Evolutionary conservation across 1,140 invertebrate species (phyloP).

Genomic region (honey bee (Apis mellifera)): DNA sequence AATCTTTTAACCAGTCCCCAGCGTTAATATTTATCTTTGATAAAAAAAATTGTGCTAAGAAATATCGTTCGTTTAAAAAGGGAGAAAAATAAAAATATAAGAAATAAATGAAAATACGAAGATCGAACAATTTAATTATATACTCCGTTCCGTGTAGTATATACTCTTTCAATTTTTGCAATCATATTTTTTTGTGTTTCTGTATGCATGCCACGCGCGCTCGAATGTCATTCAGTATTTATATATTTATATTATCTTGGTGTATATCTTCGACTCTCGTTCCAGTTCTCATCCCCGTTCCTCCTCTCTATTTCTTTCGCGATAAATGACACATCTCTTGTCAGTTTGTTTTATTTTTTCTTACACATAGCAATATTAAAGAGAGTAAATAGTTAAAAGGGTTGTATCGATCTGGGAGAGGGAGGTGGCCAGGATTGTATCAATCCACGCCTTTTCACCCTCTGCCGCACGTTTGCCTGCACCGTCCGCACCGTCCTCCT

Average conservation of each 20-base stretch:
- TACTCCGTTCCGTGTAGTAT: background rate
- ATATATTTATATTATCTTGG: slow-evolving; percentile 15
- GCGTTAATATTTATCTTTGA: background rate
- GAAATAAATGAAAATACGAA: background rate
- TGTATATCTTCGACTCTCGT: slow-evolving; percentile 26
- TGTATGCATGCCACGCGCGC: slow-evolving; percentile 22
- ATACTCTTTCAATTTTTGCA: slow-evolving; percentile 18
- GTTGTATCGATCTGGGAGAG: slow-evolving; percentile 60
- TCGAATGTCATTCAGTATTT: slow-evolving; percentile 22
- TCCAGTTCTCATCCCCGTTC: slow-evolving; percentile 12
- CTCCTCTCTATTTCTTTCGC: slow-evolving; percentile 35
- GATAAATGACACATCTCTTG: slow-evolving; percentile 64
- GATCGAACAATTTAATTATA: too few species aligned
- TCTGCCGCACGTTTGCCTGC: slow-evolving; percentile 63
- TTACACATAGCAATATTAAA: slow-evolving; percentile 72
- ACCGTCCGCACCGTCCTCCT: slow-evolving; percentile 6
- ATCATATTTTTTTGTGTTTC: background rate
- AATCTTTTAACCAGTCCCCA: background rate
- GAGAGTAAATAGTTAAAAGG: slow-evolving; percentile 74
- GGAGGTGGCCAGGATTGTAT: slow-evolving; percentile 52
- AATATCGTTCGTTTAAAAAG: background rate
- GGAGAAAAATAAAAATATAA: too few species aligned
- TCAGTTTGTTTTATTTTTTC: slow-evolving; percentile 59
- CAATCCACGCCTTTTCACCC: slow-evolving; percentile 61
- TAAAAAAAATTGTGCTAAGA: background rate